Evolutionary conservation across 2,113 vertebrate species (phyloP).

Genomic region (Pampusana beccarii): DNA sequence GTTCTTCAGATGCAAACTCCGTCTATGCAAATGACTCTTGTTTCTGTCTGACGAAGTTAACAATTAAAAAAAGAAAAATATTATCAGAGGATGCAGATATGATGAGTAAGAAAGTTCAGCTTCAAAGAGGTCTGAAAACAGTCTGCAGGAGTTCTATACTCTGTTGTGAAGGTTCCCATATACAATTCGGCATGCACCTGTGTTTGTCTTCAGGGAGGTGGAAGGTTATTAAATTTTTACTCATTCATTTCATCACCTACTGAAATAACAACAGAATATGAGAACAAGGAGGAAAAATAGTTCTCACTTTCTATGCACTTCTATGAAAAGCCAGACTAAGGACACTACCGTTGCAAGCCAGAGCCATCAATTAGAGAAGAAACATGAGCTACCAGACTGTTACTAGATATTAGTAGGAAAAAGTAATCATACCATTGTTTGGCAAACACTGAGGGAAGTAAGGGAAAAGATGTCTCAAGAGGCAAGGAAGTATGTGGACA

Average conservation of each 20-base stretch:
- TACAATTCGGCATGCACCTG: neutral
- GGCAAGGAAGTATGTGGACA: neutral
- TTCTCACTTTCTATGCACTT: neutral
- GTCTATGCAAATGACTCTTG: neutral
- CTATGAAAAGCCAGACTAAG: neutral
- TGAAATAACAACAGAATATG: neutral
- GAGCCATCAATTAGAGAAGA: neutral
- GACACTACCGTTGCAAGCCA: neutral
- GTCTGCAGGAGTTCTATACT: neutral
- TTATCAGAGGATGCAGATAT: neutral
- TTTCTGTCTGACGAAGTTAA: neutral
- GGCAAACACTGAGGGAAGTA: neutral
- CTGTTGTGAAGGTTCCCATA: neutral
- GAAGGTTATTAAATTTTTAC: neutral
- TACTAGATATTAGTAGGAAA: neutral
- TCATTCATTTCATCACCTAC: neutral
- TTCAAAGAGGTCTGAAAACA: neutral
- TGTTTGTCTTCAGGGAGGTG: neutral
- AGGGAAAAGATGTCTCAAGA: neutral
- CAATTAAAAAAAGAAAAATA: neutral
- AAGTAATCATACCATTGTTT: neutral
- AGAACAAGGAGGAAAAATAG: neutral
- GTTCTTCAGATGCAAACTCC: neutral
- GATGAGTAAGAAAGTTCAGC: neutral
- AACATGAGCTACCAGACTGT: neutral